Evolutionary conservation across 2,888 invertebrate species (phyloP).

Genomic region (Cheilosia urbana): DNA sequence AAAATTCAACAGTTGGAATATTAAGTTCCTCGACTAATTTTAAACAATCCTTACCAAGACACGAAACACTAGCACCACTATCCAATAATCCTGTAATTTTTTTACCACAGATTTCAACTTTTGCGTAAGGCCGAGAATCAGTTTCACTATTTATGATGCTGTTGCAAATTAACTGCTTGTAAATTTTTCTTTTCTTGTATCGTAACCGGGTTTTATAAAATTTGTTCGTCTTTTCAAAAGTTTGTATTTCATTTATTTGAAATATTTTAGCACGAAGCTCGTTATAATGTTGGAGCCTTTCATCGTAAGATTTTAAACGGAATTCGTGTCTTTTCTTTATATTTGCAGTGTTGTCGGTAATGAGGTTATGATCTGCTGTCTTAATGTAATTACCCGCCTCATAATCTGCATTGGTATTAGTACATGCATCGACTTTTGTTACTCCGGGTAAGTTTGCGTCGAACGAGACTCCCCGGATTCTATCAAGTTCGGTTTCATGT

Average conservation of each 20-base stretch:
- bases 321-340: too few relatives aligned
- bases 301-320: not conserved
- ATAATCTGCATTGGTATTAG: not conserved
- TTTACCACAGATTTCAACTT: not conserved
- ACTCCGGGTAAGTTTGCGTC: slow-evolving; percentile 8
- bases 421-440: slow-evolving; percentile 5
- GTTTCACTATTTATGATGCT: not conserved
- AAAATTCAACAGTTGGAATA: not conserved
- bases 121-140: not conserved
- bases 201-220: not conserved
- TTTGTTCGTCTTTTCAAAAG: not conserved
- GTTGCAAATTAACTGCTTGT: not conserved
- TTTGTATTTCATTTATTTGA: not conserved
- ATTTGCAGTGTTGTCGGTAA: not conserved
- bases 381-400: too few relatives aligned
- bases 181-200: not conserved
- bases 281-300: not conserved
- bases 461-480: slow-evolving; percentile 7
- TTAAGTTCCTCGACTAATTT: not conserved
- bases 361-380: not conserved
- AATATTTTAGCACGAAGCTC: not conserved
- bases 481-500: not conserved
- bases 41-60: not conserved
- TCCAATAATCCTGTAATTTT: not conserved
- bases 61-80: not conserved